These are phyloP conservation scores for Dichetophora obliterata DNA, from an alignment of 2,888 invertebrate genomes.

Conservation along the genomic window DNA sequence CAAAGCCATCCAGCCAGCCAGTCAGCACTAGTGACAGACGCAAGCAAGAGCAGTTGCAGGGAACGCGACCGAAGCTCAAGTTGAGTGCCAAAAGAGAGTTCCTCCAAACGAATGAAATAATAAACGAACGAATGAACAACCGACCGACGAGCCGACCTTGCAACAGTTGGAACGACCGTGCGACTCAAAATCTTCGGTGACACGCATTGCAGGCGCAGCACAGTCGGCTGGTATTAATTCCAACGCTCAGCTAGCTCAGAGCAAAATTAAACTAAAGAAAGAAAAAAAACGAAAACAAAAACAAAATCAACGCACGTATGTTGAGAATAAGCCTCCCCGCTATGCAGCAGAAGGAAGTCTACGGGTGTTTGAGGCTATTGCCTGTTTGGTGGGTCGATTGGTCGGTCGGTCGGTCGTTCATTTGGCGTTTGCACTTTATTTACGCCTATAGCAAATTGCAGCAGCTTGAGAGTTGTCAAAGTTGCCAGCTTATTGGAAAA, in stretches of 20 bases:
- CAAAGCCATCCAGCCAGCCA: slow-evolving; percentile 27
- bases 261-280: neutral
- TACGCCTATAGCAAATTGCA: neutral
- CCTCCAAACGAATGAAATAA: neutral
- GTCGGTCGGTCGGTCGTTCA: slow-evolving; percentile 35
- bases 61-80: neutral
- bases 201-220: slow-evolving; percentile 24
- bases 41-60: slow-evolving; percentile 11
- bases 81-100: slow-evolving; percentile 9
- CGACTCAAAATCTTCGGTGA: neutral
- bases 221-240: neutral
- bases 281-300: too few species aligned
- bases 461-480: neutral
- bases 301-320: neutral
- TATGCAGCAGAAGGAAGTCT: neutral
- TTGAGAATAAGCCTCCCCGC: neutral
- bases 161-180: neutral
- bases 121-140: neutral
- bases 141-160: neutral
- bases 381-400: slow-evolving; percentile 26
- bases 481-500: too few species aligned
- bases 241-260: neutral
- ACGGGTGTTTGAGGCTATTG: neutral
- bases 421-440: neutral
- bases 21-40: neutral